Conservation (phyloP, 2,888 invertebrate genomes). For the Cyclophora punctaria region DNA sequence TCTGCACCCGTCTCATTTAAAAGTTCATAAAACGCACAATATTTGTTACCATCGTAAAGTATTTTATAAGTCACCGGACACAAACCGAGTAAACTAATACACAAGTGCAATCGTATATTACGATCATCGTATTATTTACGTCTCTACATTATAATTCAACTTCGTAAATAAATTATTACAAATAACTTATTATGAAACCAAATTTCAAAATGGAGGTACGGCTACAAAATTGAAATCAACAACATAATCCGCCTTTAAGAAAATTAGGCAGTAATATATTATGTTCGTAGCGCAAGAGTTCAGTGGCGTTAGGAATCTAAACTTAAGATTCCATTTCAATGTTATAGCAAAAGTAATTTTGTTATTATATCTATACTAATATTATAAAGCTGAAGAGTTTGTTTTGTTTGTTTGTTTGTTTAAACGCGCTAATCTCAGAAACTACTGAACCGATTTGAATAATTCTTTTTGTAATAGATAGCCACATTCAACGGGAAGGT, state of each 20-base stretch:
- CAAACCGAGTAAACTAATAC: conserved; percentile 29
- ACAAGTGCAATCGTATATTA: conserved; percentile 29
- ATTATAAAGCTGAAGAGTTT: too few species aligned
- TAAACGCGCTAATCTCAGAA: too few species aligned
- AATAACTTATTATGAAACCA: conserved; percentile 3
- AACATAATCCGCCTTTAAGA: conserved; percentile 26
- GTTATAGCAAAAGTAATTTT: conserved; percentile 32
- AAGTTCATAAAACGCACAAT: conserved; percentile 35
- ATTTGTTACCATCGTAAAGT: conserved; percentile 51
- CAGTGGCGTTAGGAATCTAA: conserved; percentile 13
- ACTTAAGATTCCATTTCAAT: conserved; percentile 29
- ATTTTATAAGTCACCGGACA: conserved; percentile 37
- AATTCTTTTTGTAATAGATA: too few species aligned
- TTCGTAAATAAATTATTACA: conserved; percentile 15
- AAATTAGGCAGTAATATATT: conserved; percentile 28
- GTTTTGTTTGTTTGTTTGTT: too few species aligned
- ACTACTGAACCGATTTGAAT: too few species aligned
- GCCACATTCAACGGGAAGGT: too few species aligned
- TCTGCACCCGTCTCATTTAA: conserved; percentile 25
- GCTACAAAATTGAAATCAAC: conserved; percentile 14
- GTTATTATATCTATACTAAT: too few species aligned
- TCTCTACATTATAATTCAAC: conserved; percentile 22
- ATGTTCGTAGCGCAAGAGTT: conserved; percentile 21
- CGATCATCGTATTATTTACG: conserved; percentile 37
- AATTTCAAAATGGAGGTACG: conserved; percentile 14